phyloP scores from a whole-genome alignment of 53 echinoderm and acorn worm genomes.

The Astropecten irregularis region DNA sequence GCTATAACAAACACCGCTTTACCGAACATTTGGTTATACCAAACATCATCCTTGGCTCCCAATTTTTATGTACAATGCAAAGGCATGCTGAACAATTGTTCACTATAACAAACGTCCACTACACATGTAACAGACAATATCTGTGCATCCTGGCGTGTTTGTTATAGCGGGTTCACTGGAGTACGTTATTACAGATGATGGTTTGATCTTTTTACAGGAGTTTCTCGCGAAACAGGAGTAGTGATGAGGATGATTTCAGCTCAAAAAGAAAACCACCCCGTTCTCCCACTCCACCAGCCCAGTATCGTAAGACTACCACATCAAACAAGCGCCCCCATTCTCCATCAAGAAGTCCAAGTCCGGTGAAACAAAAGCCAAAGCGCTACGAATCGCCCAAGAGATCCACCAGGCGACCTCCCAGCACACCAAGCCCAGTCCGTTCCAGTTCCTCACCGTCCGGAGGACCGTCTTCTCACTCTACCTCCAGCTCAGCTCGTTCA shows the following conservation, averaged over 20 bases:
- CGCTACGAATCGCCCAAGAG: constrained; percentile 22
- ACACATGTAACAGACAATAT: too few relatives aligned
- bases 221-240: constrained; percentile 15
- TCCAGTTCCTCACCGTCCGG: constrained; percentile 15
- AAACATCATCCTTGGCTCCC: too few relatives aligned
- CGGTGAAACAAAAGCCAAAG: constrained; percentile 14
- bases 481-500: not conserved
- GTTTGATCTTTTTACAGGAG: constrained; percentile 7
- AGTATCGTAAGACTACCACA: constrained; percentile 23
- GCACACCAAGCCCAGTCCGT: constrained; percentile 3
- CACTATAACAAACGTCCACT: too few relatives aligned
- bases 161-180: too few relatives aligned
- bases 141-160: too few relatives aligned
- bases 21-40: too few relatives aligned
- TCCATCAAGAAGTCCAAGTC: not conserved
- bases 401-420: not conserved
- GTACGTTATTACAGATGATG: too few relatives aligned
- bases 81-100: too few relatives aligned
- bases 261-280: constrained; percentile 11
- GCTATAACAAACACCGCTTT: too few relatives aligned
- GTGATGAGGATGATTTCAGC: constrained; percentile 1
- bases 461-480: constrained; percentile 40
- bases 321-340: constrained; percentile 35
- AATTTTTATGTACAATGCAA: too few relatives aligned
- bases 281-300: constrained; percentile 43